A percentile compares a stretch with the other conserved stretches of the same genome.
phyloP scores from a whole-genome alignment of 2,888 invertebrate genomes.

The Aricia artaxerxes region DNA sequence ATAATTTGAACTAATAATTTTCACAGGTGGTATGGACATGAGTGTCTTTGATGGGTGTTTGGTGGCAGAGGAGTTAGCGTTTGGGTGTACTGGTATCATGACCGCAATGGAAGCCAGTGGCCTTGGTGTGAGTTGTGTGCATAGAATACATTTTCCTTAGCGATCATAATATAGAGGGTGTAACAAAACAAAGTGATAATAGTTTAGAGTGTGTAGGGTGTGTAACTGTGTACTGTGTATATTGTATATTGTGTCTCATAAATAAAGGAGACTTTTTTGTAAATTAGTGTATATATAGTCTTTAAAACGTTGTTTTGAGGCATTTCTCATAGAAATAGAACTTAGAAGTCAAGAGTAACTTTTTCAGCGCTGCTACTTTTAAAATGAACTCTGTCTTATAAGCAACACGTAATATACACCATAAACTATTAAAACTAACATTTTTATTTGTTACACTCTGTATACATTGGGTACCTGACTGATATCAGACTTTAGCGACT shows the following conservation, averaged over 20 bases:
- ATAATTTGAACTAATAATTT: constrained; percentile 35
- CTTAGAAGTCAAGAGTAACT: no score
- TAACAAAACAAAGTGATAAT: not conserved
- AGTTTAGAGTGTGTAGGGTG: not conserved
- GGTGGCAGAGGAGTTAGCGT: constrained; percentile 93
- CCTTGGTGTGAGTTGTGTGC: constrained; percentile 83
- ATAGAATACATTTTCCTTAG: constrained; percentile 6
- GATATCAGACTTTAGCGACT: not conserved
- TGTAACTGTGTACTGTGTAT: no score
- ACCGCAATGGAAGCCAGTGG: constrained; percentile 95
- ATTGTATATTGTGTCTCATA: not conserved
- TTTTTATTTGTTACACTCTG: not conserved
- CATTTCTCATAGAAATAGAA: no score
- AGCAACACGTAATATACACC: not conserved
- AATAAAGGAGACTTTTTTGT: no score
- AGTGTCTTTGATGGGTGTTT: constrained; percentile 89
- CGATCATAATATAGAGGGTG: not conserved
- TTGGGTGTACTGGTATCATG: constrained; percentile 95
- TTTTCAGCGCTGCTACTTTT: not conserved
- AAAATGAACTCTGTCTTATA: not conserved
- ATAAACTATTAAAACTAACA: not conserved
- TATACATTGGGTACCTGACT: not conserved
- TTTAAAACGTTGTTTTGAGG: no score
- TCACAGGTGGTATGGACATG: constrained; percentile 87
- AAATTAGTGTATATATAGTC: no score